Evolutionary conservation across 1,140 invertebrate genomes (phyloP), one percentile per base, ranked within the genome.

Genomic region (Dryas iulia): DNA sequence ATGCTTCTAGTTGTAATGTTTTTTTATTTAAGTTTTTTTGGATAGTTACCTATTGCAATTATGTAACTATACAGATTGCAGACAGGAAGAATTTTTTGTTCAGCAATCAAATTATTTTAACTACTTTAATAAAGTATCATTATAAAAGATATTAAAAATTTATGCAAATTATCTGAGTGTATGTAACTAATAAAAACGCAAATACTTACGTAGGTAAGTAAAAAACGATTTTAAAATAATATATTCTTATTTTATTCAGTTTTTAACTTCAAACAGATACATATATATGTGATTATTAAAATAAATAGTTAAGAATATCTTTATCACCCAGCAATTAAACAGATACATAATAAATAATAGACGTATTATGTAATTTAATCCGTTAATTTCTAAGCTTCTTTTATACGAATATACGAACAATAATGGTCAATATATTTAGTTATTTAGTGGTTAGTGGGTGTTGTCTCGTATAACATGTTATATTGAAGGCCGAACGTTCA

Each of bases 401-500:
- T n/a, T n/a, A n/a, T n/a, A n/a, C n/a, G n/a, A n/a, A n/a, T 3
- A 28, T 28, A 28, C 26, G 6, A 3, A 28, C 6, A 28, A 28
- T 28, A n/a, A 28, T 28, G 26, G 6, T 28, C 26, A 28, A 3
- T 3, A 3, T 28, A 3, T 6, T 3, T 21, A 8, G 18, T 2
- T 21, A 21, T 47, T 39, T 8, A 39, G 5, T 6, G 14, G 35
- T 39, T 14, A 39, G 6, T 47, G 18, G 21, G 14, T 18, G 39
- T 47, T 47, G 39, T 18, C 39, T 47, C 6, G 14, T 14, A 47
- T 47, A 31, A n/a, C n/a, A n/a, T 3, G 7, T 21, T 18, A 47
- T 61, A 56, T 56, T 60, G 59, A 73, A 70, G 73, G 73, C 59
- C 57, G 35, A 25, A 21, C 47, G 62, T 18, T 47, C 57, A 71